phyloP scores from a whole-genome alignment of 1,140 invertebrate genomes.

The Drosophila sucinea region DNA sequence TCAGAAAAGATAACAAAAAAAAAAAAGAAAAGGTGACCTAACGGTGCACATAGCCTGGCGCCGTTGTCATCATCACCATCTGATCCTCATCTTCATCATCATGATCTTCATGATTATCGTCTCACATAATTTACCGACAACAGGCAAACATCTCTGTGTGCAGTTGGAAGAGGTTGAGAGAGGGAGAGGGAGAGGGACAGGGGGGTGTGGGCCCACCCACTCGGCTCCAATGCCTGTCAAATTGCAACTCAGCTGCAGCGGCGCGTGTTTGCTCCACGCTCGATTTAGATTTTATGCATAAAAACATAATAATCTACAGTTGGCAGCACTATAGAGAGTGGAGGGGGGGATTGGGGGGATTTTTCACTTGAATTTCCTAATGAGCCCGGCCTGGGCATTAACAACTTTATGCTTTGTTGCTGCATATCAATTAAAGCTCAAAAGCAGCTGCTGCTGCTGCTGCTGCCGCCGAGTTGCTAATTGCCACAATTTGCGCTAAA shows the following conservation, averaged over 20 bases:
- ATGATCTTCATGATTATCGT: constrained; percentile 18
- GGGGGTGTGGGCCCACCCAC: constrained; percentile 44
- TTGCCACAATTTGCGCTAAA: constrained; percentile 79
- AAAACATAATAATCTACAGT: constrained; percentile 63
- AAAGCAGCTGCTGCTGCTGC: constrained; percentile 6
- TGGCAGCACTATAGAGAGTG: background rate
- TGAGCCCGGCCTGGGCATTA: constrained; percentile 74
- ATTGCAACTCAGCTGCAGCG: constrained; percentile 72
- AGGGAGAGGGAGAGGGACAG: background rate
- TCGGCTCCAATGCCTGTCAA: constrained; percentile 57
- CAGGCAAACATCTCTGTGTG: constrained; percentile 31
- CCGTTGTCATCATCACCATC: constrained; percentile 1
- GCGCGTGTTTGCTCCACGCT: constrained; percentile 69
- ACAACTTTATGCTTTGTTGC: constrained; percentile 79
- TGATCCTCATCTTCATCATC: background rate
- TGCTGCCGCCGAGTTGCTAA: constrained; percentile 57
- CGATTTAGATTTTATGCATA: constrained; percentile 80
- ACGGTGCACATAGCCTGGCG: constrained; percentile 33
- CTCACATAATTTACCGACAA: constrained; percentile 54
- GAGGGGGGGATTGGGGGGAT: background rate
- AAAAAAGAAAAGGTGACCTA: constrained; percentile 45
- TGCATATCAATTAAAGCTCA: constrained; percentile 77
- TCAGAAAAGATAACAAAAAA: constrained; percentile 8
- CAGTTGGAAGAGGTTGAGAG: constrained; percentile 3
- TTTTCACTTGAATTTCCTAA: constrained; percentile 71